These are phyloP conservation scores for Lepilemur septentrionalis DNA, from an alignment of 2,797 vertebrate genomes.

Conservation along the genomic window DNA sequence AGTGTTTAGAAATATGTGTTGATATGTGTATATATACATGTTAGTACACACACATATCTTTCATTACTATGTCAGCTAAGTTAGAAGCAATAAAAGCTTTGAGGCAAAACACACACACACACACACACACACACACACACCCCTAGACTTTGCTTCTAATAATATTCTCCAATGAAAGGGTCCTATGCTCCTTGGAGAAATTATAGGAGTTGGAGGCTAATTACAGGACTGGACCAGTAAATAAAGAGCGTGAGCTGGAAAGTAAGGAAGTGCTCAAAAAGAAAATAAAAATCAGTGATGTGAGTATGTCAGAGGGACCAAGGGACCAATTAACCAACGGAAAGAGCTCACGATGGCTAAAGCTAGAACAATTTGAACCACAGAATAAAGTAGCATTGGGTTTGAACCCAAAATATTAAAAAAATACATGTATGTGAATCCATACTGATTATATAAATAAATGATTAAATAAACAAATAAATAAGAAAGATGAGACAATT, in stretches of 20 bases:
- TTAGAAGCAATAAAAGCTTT: background rate
- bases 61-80: background rate
- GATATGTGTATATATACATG: background rate
- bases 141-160: background rate
- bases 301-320: too few species aligned
- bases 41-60: background rate
- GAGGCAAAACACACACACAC: background rate
- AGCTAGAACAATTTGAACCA: background rate
- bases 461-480: background rate
- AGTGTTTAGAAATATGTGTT: background rate
- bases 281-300: background rate
- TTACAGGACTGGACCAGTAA: background rate
- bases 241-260: background rate
- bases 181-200: background rate
- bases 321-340: background rate
- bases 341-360: background rate
- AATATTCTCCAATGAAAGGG: background rate
- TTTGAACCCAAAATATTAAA: background rate
- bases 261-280: background rate
- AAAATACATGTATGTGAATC: background rate
- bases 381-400: background rate
- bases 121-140: too few species aligned
- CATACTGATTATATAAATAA: background rate
- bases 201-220: background rate
- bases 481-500: background rate